These are phyloP conservation scores for Microtus ochrogaster DNA, from an alignment of 2,113 vertebrate species.

Conservation along the genomic window DNA sequence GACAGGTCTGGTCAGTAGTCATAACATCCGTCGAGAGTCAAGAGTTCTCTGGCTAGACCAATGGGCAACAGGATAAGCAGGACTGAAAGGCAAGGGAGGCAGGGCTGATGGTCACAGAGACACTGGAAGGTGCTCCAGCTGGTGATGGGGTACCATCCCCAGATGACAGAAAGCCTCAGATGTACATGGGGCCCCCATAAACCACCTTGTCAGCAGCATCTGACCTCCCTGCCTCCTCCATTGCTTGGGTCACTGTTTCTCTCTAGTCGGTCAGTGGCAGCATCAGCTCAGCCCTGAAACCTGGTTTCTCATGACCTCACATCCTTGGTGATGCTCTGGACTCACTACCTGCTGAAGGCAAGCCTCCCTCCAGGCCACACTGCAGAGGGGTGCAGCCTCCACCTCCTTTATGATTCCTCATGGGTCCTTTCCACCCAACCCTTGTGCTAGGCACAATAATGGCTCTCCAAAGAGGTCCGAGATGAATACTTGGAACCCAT, in stretches of 20 bases:
- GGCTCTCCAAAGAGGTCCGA: background rate
- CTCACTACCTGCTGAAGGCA: background rate
- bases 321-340: no score
- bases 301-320: background rate
- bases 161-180: background rate
- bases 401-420: background rate
- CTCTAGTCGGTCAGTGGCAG: background rate
- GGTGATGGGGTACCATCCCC: background rate
- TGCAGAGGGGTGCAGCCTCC: no score
- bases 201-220: background rate
- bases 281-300: background rate
- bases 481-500: background rate
- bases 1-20: background rate
- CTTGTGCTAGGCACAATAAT: background rate
- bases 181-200: no score
- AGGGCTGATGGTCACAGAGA: background rate
- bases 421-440: background rate
- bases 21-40: background rate
- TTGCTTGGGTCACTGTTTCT: background rate
- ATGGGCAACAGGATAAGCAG: background rate
- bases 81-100: background rate
- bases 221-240: background rate
- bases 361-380: background rate
- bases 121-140: background rate
- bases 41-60: background rate